Evolutionary conservation across 1,140 invertebrate genomes (phyloP).

Genomic region (Pachypeltis micranthus): DNA sequence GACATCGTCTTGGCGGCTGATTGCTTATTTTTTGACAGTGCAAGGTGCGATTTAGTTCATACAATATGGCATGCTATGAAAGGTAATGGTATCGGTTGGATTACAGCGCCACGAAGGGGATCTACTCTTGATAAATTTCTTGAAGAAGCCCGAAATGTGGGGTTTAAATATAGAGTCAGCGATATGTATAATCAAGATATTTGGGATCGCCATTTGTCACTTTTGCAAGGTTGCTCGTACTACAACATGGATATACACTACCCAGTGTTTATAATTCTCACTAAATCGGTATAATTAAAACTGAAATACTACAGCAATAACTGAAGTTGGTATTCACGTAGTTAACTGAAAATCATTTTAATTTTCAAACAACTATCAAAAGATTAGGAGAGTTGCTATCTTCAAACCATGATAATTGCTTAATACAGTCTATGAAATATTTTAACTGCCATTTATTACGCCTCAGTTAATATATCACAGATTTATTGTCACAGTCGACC

Average conservation of each 20-base stretch:
- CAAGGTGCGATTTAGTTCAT: conserved; percentile 52
- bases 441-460: too few relatives aligned
- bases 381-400: too few relatives aligned
- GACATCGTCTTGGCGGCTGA: conserved; percentile 66
- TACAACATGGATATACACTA: conserved; percentile 58
- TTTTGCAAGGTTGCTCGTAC: conserved; percentile 42
- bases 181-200: conserved; percentile 49
- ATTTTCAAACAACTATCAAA: too few relatives aligned
- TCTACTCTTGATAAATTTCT: conserved; percentile 58
- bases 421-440: too few relatives aligned
- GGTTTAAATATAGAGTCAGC: conserved; percentile 43
- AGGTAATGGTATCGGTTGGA: conserved; percentile 50
- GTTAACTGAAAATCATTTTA: too few relatives aligned
- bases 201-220: conserved; percentile 50
- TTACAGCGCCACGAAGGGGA: conserved; percentile 65
- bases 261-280: conserved; percentile 47
- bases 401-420: too few relatives aligned
- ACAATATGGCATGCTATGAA: conserved; percentile 54
- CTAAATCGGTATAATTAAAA: conserved; percentile 33
- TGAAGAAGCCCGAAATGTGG: conserved; percentile 42
- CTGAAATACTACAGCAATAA: too few relatives aligned
- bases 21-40: conserved; percentile 75
- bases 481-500: too few relatives aligned
- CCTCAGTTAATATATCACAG: too few relatives aligned
- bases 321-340: too few relatives aligned